Evolutionary conservation across 1,140 invertebrate genomes (phyloP).

Genomic region (Ctenoplectra terminalis): DNA sequence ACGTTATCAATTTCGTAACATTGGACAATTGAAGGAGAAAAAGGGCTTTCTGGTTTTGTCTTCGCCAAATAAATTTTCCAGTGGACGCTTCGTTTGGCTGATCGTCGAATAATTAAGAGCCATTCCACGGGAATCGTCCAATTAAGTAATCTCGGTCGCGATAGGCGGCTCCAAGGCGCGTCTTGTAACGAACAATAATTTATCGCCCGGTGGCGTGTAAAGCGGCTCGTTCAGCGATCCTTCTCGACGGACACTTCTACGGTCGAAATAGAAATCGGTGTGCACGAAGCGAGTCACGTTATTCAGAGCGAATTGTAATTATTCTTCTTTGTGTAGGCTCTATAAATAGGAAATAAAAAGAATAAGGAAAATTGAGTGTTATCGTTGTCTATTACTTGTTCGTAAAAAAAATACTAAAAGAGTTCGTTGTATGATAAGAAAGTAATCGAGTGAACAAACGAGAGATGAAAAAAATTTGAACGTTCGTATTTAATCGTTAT

Average conservation of each 20-base stretch:
- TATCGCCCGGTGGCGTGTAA: slow-evolving; percentile 14
- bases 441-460: too few relatives aligned
- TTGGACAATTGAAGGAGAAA: background rate
- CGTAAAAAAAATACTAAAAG: too few relatives aligned
- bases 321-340: background rate
- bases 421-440: too few relatives aligned
- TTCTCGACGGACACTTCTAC: background rate
- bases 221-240: slow-evolving; percentile 7
- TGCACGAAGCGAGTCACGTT: slow-evolving; percentile 1
- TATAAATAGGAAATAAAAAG: background rate
- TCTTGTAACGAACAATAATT: slow-evolving; percentile 17
- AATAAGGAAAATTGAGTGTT: background rate
- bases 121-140: slow-evolving; percentile 17
- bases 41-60: background rate
- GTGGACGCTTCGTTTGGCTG: slow-evolving; percentile 3
- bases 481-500: too few relatives aligned
- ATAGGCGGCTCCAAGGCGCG: slow-evolving; percentile 1
- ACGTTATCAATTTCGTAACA: slow-evolving; percentile 11
- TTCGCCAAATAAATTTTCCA: slow-evolving; percentile 8
- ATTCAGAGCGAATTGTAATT: background rate
- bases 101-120: slow-evolving; percentile 30
- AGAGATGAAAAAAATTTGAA: too few relatives aligned
- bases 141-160: slow-evolving; percentile 25
- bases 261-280: slow-evolving; percentile 15
- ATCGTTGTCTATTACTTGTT: background rate